These are phyloP conservation scores for Ellobius talpinus DNA, from an alignment of 2,113 vertebrate genomes.

Conservation along the genomic window DNA sequence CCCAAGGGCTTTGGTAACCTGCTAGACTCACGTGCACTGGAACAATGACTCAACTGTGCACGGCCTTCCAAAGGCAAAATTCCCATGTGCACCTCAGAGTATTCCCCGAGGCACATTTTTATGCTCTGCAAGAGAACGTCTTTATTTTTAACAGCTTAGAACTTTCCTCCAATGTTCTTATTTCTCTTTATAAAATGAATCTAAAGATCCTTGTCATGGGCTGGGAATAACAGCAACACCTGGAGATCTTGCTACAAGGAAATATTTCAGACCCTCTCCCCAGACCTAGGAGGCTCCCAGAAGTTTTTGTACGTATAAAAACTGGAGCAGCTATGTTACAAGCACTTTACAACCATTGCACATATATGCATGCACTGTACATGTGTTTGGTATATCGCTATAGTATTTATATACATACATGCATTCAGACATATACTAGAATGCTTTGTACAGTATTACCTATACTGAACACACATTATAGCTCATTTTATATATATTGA, in stretches of 20 bases:
- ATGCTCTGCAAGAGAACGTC: background rate
- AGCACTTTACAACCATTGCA: background rate
- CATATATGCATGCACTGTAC: background rate
- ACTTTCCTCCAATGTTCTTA: background rate
- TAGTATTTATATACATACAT: background rate
- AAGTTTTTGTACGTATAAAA: background rate
- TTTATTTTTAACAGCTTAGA: conserved; percentile 21
- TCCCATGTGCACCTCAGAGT: background rate
- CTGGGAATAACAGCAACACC: accelerated
- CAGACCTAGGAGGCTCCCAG: background rate
- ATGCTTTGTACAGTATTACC: background rate
- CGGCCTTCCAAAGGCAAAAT: background rate
- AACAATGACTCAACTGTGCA: background rate
- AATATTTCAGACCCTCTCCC: background rate
- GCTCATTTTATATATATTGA: background rate
- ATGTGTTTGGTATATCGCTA: background rate
- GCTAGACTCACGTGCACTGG: background rate
- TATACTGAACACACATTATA: background rate
- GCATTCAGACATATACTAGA: background rate
- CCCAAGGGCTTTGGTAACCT: background rate
- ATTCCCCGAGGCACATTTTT: background rate
- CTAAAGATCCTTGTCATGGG: background rate
- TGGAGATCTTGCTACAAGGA: background rate
- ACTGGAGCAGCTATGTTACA: background rate
- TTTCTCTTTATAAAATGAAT: background rate